These are phyloP conservation scores for Pristionchus exspectatus DNA, from an alignment of 2,888 invertebrate genomes.

Conservation along the genomic window DNA sequence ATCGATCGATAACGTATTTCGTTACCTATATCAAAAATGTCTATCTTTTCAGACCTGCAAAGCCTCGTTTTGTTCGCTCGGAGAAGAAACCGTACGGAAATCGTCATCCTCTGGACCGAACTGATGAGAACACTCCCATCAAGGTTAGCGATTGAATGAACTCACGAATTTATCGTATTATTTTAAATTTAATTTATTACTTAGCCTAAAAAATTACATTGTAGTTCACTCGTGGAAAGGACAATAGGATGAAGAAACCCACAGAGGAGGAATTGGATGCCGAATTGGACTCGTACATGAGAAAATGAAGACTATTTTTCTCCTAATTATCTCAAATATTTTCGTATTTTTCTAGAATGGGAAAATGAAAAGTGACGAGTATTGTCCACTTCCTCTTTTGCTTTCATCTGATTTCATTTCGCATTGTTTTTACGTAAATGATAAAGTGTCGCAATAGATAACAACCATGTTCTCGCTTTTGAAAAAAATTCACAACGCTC, in stretches of 20 bases:
- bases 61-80: neutral
- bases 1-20: neutral
- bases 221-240: neutral
- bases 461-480: too few species aligned
- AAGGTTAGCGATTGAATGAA: too few species aligned
- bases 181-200: too few species aligned
- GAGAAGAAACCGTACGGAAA: neutral
- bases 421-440: too few species aligned
- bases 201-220: neutral
- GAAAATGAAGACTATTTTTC: neutral
- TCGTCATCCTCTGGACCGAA: constrained; percentile 27
- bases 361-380: too few species aligned
- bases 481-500: too few species aligned
- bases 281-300: neutral
- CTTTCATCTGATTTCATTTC: too few species aligned
- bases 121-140: neutral
- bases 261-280: constrained; percentile 13
- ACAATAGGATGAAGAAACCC: neutral
- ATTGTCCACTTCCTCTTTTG: too few species aligned
- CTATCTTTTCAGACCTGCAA: neutral
- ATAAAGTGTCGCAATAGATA: too few species aligned
- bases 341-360: too few species aligned
- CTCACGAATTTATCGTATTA: too few species aligned
- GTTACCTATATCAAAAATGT: neutral
- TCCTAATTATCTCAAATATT: too few species aligned